Conservation (phyloP, 2,113 vertebrate species). For the Cepphus grylle region DNA sequence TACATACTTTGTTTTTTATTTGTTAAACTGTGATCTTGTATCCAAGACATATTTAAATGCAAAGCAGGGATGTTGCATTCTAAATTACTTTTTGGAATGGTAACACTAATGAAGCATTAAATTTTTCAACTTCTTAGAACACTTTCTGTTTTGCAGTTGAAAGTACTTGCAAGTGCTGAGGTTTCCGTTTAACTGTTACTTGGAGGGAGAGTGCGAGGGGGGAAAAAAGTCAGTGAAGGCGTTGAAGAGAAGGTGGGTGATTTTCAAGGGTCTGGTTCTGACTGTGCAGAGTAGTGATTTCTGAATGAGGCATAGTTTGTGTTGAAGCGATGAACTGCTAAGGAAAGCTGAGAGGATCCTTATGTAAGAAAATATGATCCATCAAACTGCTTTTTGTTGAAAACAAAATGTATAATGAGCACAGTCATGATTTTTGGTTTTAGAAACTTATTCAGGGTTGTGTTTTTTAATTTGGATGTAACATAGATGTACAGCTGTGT, state of each 20-base stretch:
- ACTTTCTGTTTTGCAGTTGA: not conserved
- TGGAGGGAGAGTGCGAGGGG: not conserved
- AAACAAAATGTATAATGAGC: not conserved
- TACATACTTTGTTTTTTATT: not conserved
- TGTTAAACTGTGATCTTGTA: not conserved
- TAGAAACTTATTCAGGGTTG: not conserved
- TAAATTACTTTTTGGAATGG: not conserved
- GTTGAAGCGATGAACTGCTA: not conserved
- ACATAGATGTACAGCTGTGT: not conserved
- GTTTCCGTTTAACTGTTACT: not conserved
- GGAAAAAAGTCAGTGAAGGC: not conserved
- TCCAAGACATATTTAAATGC: not conserved
- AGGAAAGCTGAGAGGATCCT: not conserved
- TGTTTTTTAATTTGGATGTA: not conserved
- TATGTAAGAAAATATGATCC: not conserved
- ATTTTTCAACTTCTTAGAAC: not conserved
- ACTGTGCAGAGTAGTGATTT: not conserved
- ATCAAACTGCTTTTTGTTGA: not conserved
- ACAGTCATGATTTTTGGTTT: not conserved
- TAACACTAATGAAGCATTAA: not conserved
- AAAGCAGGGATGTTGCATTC: not conserved
- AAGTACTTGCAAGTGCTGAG: not conserved
- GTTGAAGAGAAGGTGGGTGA: not conserved
- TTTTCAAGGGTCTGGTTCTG: not conserved
- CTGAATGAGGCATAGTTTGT: not conserved